These are phyloP conservation scores for Allolobophora icterica DNA, from an alignment of 2,888 invertebrate species.

Conservation along the genomic window DNA sequence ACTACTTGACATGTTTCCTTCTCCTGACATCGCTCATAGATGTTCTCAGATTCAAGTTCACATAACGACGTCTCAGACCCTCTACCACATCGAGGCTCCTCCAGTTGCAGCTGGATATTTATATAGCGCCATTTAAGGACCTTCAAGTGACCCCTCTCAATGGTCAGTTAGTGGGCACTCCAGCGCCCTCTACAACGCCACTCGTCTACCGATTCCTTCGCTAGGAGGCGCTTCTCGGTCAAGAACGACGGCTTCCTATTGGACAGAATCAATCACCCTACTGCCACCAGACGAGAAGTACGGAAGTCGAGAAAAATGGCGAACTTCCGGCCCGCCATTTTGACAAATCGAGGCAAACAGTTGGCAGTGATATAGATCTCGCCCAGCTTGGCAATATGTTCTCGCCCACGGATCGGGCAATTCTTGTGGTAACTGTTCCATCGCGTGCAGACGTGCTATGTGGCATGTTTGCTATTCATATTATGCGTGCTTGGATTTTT, in stretches of 20 bases:
- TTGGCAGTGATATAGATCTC: background rate
- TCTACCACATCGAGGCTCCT: background rate
- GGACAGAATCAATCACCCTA: background rate
- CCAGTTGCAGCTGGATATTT: background rate
- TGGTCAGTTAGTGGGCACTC: background rate
- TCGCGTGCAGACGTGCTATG: background rate
- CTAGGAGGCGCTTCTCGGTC: background rate
- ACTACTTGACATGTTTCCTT: too few relatives aligned
- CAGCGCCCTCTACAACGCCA: background rate
- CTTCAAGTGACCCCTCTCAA: background rate
- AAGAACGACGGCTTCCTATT: slow-evolving; percentile 17
- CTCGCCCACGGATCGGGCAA: background rate
- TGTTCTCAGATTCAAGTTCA: too few relatives aligned
- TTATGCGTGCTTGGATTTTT: background rate
- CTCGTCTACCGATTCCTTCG: background rate
- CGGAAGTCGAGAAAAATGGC: slow-evolving; percentile 5
- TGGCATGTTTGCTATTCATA: background rate
- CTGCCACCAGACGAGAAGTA: background rate
- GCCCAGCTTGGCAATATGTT: background rate
- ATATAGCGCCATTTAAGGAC: background rate
- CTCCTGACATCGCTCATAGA: too few relatives aligned
- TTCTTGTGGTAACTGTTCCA: background rate
- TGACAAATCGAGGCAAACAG: slow-evolving; percentile 17
- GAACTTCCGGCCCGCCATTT: background rate
- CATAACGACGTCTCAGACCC: background rate